Percentiles rank a stretch among this genome's conserved stretches.
Evolutionary conservation across 2,113 vertebrate genomes (phyloP).

Genomic region (Butastur rufipennis): DNA sequence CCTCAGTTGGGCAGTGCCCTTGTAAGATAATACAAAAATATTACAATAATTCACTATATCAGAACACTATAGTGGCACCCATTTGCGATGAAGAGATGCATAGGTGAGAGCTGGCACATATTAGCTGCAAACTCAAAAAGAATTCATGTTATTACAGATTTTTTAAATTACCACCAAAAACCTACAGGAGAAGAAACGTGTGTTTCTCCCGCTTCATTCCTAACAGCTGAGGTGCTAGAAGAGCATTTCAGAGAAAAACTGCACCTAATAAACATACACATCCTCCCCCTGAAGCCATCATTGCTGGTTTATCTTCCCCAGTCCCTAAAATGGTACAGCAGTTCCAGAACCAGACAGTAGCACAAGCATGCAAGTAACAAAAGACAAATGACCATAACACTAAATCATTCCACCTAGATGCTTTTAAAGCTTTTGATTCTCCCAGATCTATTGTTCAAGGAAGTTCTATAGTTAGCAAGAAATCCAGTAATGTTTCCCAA

Average conservation of each 20-base stretch:
- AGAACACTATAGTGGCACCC: not conserved
- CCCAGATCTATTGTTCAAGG: not conserved
- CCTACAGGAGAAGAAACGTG: not conserved
- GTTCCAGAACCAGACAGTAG: slow-evolving; percentile 71
- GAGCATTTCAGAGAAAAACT: not conserved
- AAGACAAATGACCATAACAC: slow-evolving; percentile 65
- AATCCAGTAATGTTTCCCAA: slow-evolving; percentile 7
- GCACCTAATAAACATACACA: not conserved
- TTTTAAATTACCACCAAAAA: not conserved
- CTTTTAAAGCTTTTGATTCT: slow-evolving; percentile 29
- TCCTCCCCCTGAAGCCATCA: slow-evolving; percentile 33
- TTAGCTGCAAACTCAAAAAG: not conserved
- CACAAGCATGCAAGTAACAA: slow-evolving; percentile 62
- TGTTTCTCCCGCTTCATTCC: not conserved
- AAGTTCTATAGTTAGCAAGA: slow-evolving; percentile 35
- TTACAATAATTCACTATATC: not conserved
- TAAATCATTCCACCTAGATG: slow-evolving; percentile 55
- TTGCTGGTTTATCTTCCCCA: slow-evolving; percentile 35
- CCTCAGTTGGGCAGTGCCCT: not conserved
- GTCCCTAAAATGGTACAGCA: slow-evolving; percentile 25
- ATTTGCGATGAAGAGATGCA: not conserved
- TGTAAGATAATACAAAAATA: not conserved
- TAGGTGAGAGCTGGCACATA: not conserved
- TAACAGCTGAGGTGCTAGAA: not conserved
- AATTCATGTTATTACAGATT: not conserved